Conservation (phyloP, 2,113 vertebrate genomes). For the Eudyptes chrysolophus region DNA sequence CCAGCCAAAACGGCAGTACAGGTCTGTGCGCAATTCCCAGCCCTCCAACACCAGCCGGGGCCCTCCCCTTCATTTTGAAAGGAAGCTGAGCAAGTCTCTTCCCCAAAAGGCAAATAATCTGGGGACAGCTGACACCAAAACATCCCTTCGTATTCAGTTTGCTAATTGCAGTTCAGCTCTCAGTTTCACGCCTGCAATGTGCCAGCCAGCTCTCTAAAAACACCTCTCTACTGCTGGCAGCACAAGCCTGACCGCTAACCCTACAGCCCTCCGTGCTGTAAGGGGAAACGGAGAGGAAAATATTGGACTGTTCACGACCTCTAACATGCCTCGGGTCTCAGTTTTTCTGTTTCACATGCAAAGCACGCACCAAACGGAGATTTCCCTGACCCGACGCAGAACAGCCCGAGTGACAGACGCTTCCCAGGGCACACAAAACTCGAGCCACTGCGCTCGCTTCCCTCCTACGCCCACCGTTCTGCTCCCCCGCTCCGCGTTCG, state of each 20-base stretch:
- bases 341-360: fast-evolving
- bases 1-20: background rate
- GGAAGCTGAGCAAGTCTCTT: background rate
- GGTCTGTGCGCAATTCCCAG: background rate
- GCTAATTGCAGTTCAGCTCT: fast-evolving
- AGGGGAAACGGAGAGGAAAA: too few species aligned
- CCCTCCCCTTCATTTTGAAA: background rate
- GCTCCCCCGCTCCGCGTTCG: too few species aligned
- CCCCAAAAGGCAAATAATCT: background rate
- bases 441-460: too few species aligned
- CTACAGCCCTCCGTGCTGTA: fast-evolving
- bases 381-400: background rate
- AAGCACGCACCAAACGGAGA: background rate
- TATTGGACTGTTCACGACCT: fast-evolving
- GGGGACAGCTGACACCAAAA: background rate
- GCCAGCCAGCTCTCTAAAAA: background rate
- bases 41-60: fast-evolving
- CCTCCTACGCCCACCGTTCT: background rate
- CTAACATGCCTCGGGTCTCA: fast-evolving
- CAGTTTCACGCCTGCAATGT: fast-evolving
- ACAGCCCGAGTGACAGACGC: fast-evolving
- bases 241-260: background rate
- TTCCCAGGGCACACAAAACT: background rate
- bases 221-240: background rate
- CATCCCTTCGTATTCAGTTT: fast-evolving